Percentiles rank a stretch among this genome's conserved stretches.
Conservation (phyloP, 2,888 invertebrate species). For the Eretmocerus hayati region DNA sequence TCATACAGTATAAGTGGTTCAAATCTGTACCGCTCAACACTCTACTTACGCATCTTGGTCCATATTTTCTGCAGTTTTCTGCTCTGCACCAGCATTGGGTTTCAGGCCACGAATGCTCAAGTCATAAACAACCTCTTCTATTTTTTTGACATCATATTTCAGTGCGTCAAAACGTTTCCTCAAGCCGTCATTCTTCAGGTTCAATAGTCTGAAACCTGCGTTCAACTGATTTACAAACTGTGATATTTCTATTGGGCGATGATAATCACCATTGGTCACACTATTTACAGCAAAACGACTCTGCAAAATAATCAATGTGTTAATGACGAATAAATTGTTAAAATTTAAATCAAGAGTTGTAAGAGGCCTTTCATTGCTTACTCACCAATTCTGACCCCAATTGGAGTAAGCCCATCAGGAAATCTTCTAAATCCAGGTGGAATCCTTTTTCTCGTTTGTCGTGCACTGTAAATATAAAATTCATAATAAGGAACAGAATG, state of each 20-base stretch:
- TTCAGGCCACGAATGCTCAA: slow-evolving; percentile 73
- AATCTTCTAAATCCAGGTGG: slow-evolving; percentile 87
- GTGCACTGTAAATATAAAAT: slow-evolving; percentile 62
- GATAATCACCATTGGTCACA: slow-evolving; percentile 77
- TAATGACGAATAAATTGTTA: too few relatives aligned
- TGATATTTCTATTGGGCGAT: slow-evolving; percentile 73
- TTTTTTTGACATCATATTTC: slow-evolving; percentile 89
- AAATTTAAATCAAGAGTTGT: too few relatives aligned
- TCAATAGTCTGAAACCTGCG: slow-evolving; percentile 81
- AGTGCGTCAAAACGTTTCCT: slow-evolving; percentile 81
- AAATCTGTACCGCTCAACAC: too few relatives aligned
- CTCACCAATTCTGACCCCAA: slow-evolving; percentile 78
- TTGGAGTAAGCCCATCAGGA: slow-evolving; percentile 73
- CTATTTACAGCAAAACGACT: slow-evolving; percentile 77
- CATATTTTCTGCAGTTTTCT: too few relatives aligned
- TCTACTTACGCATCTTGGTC: too few relatives aligned
- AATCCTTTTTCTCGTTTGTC: slow-evolving; percentile 66
- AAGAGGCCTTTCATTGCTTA: slow-evolving; percentile 13
- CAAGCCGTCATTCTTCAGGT: slow-evolving; percentile 82
- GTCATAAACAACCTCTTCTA: slow-evolving; percentile 87
- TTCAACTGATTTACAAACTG: slow-evolving; percentile 80
- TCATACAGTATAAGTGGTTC: too few relatives aligned
- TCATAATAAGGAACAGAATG: too few relatives aligned
- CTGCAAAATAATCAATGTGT: slow-evolving; percentile 44
- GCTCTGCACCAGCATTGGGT: slow-evolving; percentile 34